phyloP scores from a whole-genome alignment of 2,888 invertebrate species.

The Heliothis peltigera region DNA sequence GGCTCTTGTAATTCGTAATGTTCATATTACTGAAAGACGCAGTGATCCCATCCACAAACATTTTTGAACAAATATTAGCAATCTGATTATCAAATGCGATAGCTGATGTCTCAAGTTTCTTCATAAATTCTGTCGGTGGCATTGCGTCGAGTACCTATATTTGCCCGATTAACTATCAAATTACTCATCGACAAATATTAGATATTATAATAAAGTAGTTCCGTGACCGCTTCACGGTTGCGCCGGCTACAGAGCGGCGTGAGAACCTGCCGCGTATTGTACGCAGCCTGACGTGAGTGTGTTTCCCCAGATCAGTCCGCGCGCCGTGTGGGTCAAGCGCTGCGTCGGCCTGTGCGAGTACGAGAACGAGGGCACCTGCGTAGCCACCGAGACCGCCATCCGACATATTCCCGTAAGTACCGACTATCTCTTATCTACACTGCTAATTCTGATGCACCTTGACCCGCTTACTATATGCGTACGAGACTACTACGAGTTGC shows the following conservation, averaged over 20 bases:
- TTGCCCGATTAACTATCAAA: conserved; percentile 43
- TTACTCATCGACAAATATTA: conserved; percentile 52
- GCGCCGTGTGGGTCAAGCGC: conserved; percentile 84
- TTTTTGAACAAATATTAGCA: conserved; percentile 36
- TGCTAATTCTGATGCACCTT: conserved; percentile 75
- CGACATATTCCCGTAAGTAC: conserved; percentile 82
- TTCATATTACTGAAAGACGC: conserved; percentile 23
- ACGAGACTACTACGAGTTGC: conserved; percentile 66
- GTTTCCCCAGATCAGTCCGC: conserved; percentile 84
- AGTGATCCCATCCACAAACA: conserved; percentile 8
- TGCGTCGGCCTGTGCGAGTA: conserved; percentile 85
- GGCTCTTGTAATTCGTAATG: conserved; percentile 32
- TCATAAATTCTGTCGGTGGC: conserved; percentile 34
- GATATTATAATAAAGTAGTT: conserved; percentile 61
- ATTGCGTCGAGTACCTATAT: conserved; percentile 26
- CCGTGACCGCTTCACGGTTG: conserved; percentile 58
- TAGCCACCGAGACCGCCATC: conserved; percentile 71
- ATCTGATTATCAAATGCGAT: conserved; percentile 20
- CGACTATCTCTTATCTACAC: conserved; percentile 72
- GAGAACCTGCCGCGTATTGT: conserved; percentile 75
- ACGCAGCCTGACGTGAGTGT: conserved; percentile 63
- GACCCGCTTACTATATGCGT: conserved; percentile 76
- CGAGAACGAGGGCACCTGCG: conserved; percentile 76
- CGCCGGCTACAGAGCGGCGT: conserved; percentile 62
- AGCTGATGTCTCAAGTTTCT: conserved; percentile 26